A percentile compares a stretch with the other conserved stretches of the same genome.
These are phyloP conservation scores for Zaprionus lachaisei DNA, from an alignment of 1,140 invertebrate species.

Conservation along the genomic window DNA sequence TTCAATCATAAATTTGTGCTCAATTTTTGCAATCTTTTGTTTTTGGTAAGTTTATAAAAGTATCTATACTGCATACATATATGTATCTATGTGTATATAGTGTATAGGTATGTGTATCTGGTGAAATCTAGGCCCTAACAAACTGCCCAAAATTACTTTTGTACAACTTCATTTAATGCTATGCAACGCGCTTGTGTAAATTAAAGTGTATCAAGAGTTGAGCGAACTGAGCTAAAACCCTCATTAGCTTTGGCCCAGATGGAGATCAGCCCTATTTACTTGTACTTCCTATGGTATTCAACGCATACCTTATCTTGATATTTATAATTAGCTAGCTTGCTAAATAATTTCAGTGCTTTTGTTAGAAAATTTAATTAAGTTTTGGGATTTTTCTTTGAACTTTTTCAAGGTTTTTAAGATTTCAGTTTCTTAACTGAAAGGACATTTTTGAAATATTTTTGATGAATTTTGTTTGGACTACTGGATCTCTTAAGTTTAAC, in stretches of 20 bases:
- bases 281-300: neutral
- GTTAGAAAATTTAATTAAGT: too few species aligned
- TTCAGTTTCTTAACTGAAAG: too few species aligned
- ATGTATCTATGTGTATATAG: neutral
- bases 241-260: neutral
- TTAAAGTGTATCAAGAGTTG: constrained; percentile 13
- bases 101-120: constrained; percentile 6
- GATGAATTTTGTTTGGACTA: neutral
- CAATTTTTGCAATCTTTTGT: constrained; percentile 78
- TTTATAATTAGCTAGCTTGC: neutral
- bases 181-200: constrained; percentile 24
- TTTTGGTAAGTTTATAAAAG: constrained; percentile 67
- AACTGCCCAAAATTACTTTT: constrained; percentile 38
- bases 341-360: too few species aligned
- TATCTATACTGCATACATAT: neutral
- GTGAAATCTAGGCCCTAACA: constrained; percentile 57
- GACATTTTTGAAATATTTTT: too few species aligned
- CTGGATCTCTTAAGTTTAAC: too few species aligned
- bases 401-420: neutral
- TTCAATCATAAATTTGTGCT: constrained; percentile 77
- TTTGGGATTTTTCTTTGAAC: too few species aligned
- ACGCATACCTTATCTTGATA: neutral
- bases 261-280: neutral
- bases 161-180: constrained; percentile 44
- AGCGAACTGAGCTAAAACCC: neutral